Evolutionary conservation across 2,797 vertebrate genomes (phyloP).

Genomic region (Poeciliopsis turneri): DNA sequence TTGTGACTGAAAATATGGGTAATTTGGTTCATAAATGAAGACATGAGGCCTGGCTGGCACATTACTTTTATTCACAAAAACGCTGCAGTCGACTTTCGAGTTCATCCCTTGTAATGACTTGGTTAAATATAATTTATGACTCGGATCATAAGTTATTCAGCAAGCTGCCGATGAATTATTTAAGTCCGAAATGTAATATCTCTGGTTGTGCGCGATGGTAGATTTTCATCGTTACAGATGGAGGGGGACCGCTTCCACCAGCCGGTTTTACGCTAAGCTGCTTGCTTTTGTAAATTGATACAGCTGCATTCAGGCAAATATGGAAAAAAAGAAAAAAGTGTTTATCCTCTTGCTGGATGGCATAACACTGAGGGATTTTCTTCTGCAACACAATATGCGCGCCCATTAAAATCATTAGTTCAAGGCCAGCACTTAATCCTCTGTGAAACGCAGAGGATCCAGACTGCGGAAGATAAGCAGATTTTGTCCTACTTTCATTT

Average conservation of each 20-base stretch:
- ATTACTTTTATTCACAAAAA: constrained; percentile 50
- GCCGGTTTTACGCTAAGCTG: constrained; percentile 56
- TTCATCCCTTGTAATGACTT: constrained; percentile 64
- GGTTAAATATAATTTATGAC: constrained; percentile 73
- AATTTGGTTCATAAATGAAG: constrained; percentile 58
- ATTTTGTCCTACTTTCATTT: constrained; percentile 55
- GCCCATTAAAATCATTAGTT: constrained; percentile 62
- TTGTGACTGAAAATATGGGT: constrained; percentile 32
- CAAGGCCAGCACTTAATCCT: constrained; percentile 54
- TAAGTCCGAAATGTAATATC: constrained; percentile 68
- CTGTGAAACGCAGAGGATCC: constrained; percentile 43
- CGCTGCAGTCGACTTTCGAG: constrained; percentile 40
- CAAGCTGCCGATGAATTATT: constrained; percentile 69
- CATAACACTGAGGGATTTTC: constrained; percentile 45
- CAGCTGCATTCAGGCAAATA: constrained; percentile 55
- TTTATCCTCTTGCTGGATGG: constrained; percentile 61
- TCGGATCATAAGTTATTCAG: constrained; percentile 73
- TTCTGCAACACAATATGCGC: constrained; percentile 23
- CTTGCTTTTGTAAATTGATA: constrained; percentile 62
- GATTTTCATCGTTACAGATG: constrained; percentile 62
- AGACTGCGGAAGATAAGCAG: constrained; percentile 51
- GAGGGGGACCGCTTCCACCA: constrained; percentile 45
- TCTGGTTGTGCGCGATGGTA: constrained; percentile 66
- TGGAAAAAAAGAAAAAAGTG: constrained; percentile 28
- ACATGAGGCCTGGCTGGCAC: constrained; percentile 22